Conservation (phyloP, 2,113 vertebrate species). For the Mus spicilegus region DNA sequence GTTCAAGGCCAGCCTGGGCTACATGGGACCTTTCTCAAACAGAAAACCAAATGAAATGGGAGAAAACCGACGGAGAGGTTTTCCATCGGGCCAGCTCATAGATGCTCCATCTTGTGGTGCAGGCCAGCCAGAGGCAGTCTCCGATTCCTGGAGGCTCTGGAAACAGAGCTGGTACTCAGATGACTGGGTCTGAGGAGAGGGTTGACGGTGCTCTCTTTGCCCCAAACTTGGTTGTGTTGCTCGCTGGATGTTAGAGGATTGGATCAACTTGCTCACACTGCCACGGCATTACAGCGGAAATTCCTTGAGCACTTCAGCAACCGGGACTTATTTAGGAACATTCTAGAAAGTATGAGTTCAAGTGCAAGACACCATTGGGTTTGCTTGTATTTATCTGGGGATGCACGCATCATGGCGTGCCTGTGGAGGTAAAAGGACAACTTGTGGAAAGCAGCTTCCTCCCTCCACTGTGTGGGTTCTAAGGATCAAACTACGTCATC, state of each 20-base stretch:
- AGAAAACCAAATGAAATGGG: background rate
- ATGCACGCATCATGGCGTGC: background rate
- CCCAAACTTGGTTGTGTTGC: background rate
- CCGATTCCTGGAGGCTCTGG: background rate
- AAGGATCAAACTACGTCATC: too few relatives aligned
- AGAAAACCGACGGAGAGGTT: background rate
- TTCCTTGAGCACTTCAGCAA: background rate
- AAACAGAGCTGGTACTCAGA: too few relatives aligned
- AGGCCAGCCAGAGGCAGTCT: too few relatives aligned
- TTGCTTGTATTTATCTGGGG: background rate
- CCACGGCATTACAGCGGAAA: background rate
- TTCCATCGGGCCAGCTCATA: too few relatives aligned
- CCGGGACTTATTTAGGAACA: background rate
- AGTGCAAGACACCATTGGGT: background rate
- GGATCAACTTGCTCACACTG: background rate
- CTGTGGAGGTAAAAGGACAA: background rate
- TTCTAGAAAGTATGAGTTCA: background rate
- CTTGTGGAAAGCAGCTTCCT: background rate
- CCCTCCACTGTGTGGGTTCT: background rate
- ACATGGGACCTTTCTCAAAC: background rate
- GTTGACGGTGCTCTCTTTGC: background rate
- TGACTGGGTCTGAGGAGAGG: background rate
- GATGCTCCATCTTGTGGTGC: too few relatives aligned
- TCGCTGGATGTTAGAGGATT: background rate
- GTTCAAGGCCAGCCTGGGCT: background rate